Percentiles rank a stretch among this genome's conserved stretches.
phyloP scores from a whole-genome alignment of 2,888 invertebrate species.

The Cynaeus angustus region DNA sequence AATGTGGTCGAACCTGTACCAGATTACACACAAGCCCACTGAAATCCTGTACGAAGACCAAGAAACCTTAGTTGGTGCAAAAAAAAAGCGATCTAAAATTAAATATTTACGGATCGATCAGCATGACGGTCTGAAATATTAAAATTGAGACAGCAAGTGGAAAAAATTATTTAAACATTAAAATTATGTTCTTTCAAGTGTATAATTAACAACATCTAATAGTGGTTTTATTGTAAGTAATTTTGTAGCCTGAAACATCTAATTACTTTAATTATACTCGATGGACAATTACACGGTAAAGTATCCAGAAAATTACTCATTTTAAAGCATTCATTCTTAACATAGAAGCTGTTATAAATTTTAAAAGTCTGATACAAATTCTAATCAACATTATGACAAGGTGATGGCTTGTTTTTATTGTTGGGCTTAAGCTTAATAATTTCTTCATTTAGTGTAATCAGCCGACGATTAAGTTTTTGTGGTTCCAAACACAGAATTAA shows the following conservation, averaged over 20 bases:
- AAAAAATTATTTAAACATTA: slow-evolving; percentile 33
- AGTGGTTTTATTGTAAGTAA: slow-evolving; percentile 44
- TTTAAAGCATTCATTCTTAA: slow-evolving; percentile 26
- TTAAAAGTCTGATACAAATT: slow-evolving; percentile 37
- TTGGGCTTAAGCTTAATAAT: slow-evolving; percentile 34
- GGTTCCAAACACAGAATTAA: slow-evolving; percentile 29
- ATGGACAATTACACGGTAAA: slow-evolving; percentile 52
- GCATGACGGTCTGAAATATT: slow-evolving; percentile 1
- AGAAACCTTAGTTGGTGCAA: slow-evolving; percentile 27
- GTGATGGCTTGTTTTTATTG: slow-evolving; percentile 36
- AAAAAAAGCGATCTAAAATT: slow-evolving; percentile 8
- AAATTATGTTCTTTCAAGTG: slow-evolving; percentile 29
- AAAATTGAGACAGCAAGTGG: slow-evolving; percentile 19
- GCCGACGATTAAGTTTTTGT: slow-evolving; percentile 40
- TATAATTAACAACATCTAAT: slow-evolving; percentile 42
- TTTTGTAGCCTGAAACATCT: slow-evolving; percentile 45
- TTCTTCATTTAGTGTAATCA: slow-evolving; percentile 47
- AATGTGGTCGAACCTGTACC: slow-evolving; percentile 39
- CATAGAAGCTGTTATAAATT: slow-evolving; percentile 32
- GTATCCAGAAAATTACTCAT: slow-evolving; percentile 49
- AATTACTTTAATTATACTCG: slow-evolving; percentile 50
- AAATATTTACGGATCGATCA: slow-evolving; percentile 32
- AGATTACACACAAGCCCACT: slow-evolving; percentile 38
- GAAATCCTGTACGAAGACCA: slow-evolving; percentile 30
- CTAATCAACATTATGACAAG: slow-evolving; percentile 44